Evolutionary conservation across 2,797 vertebrate genomes (phyloP), one percentile per base, ranked within the genome.

Genomic region (Ambastaia sidthimunki): DNA sequence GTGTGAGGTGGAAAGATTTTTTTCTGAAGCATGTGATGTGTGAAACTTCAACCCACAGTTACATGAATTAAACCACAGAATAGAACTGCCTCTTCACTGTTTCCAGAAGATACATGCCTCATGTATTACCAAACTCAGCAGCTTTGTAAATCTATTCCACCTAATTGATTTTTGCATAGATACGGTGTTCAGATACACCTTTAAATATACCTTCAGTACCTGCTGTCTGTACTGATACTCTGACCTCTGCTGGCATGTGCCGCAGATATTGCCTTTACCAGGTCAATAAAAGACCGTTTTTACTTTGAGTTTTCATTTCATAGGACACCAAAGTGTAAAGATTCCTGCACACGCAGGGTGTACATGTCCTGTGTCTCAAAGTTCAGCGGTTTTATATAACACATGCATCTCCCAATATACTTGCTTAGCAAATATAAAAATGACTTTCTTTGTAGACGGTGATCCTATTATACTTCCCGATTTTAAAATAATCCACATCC

Each of bases 11-110:
- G 31, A 21, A 31, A 21, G 44, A 21, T 18, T 34, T 18, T 70
- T 70, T 78, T 62, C 41, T 60, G 41, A 37, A 34, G 13, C 25
- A 87, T 78, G 76, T 78, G 81, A 86, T 72, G 75, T 85, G 82
- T 89, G 83, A 89, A 87, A 85, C 77, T 87, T 55, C 60, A 76
- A 85, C 81, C 73, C 67, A 81, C 85, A 79, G 82, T 59, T 83
- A 77, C 76, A 79, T 86, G 81, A 82, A 86, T 88, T 80, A 84
- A 82, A 78, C 66, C 50, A 80, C 69, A 77, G 71, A 76, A 55
- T 80, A 68, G 52, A 76, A 69, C 78, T 76, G 83, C 18, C 41
- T 65, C 62, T 77, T 71, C 13, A 15, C 21, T n/a, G 18, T 9
- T 28, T 23, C 47, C 48, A 7, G 6, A 59, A 59, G 11, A 70